Conservation (phyloP, 2,797 vertebrate species). For the Spea hammondii region DNA sequence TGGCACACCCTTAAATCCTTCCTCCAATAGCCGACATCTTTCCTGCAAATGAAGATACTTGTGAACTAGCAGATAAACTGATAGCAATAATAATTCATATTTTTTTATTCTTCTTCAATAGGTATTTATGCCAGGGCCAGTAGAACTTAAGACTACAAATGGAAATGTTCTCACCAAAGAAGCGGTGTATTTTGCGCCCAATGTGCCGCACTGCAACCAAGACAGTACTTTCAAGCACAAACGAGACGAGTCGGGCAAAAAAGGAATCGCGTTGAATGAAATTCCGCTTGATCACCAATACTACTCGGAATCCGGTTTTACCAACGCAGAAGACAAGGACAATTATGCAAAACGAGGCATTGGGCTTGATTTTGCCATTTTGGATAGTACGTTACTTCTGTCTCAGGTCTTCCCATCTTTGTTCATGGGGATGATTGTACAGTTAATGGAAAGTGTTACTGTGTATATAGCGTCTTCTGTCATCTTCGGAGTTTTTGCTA, state of each 20-base stretch:
- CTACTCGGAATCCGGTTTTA: constrained; percentile 63
- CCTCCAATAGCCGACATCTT: too few species aligned
- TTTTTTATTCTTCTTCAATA: not conserved
- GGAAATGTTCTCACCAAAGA: constrained; percentile 61
- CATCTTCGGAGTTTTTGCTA: constrained; percentile 73
- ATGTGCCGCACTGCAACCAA: constrained; percentile 53
- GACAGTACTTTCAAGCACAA: constrained; percentile 46
- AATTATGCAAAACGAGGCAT: constrained; percentile 68
- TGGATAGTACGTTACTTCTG: constrained; percentile 84
- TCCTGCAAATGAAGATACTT: too few species aligned
- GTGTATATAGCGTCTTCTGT: constrained; percentile 77
- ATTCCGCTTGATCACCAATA: constrained; percentile 57
- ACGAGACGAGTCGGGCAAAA: not conserved
- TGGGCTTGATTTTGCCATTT: constrained; percentile 80
- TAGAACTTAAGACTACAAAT: constrained; percentile 52
- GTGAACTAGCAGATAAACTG: too few species aligned
- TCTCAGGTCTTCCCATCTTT: constrained; percentile 82
- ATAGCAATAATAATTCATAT: too few species aligned
- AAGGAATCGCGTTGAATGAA: constrained; percentile 57
- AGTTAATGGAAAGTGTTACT: constrained; percentile 75
- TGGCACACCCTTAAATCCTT: too few species aligned
- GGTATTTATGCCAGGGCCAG: constrained; percentile 60
- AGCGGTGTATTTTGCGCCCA: constrained; percentile 61
- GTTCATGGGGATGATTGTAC: constrained; percentile 77
- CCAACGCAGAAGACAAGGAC: constrained; percentile 58